These are phyloP conservation scores for Phyllotreta striolata DNA, from an alignment of 2,888 invertebrate genomes.

Conservation along the genomic window DNA sequence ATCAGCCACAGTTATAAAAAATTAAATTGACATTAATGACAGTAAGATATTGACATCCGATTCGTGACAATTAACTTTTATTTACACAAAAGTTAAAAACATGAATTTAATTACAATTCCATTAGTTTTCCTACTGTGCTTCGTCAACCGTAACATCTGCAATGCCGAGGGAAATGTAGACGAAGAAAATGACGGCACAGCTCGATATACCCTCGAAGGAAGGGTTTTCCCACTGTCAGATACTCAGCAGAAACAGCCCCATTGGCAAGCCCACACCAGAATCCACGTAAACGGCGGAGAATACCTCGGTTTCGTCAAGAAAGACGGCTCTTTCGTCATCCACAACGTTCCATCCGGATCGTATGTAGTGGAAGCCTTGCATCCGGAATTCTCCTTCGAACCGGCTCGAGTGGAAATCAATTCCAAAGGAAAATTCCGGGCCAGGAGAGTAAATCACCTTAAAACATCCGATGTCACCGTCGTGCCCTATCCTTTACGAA, in stretches of 20 bases:
- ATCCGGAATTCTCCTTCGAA: constrained; percentile 93
- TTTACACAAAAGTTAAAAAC: too few relatives aligned
- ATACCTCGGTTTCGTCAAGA: constrained; percentile 85
- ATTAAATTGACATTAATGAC: too few relatives aligned
- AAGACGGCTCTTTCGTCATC: constrained; percentile 90
- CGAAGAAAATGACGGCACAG: constrained; percentile 60
- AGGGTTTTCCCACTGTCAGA: constrained; percentile 77
- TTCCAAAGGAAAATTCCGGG: constrained; percentile 95
- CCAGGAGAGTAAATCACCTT: constrained; percentile 91
- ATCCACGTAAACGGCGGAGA: constrained; percentile 90
- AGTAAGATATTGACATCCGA: too few relatives aligned
- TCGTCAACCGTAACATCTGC: too few relatives aligned
- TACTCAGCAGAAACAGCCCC: constrained; percentile 63
- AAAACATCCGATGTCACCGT: constrained; percentile 91
- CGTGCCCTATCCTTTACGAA: constrained; percentile 90
- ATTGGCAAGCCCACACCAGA: constrained; percentile 81
- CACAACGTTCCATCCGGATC: constrained; percentile 91
- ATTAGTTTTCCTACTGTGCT: too few relatives aligned
- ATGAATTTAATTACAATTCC: too few relatives aligned
- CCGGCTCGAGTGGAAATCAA: constrained; percentile 96
- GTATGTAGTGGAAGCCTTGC: constrained; percentile 90
- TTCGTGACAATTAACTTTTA: too few relatives aligned
- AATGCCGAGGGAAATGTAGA: constrained; percentile 45
- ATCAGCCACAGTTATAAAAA: too few relatives aligned
- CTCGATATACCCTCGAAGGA: constrained; percentile 80